Evolutionary conservation across 2,113 vertebrate genomes (phyloP).

Genomic region (Scartelaos histophorus): DNA sequence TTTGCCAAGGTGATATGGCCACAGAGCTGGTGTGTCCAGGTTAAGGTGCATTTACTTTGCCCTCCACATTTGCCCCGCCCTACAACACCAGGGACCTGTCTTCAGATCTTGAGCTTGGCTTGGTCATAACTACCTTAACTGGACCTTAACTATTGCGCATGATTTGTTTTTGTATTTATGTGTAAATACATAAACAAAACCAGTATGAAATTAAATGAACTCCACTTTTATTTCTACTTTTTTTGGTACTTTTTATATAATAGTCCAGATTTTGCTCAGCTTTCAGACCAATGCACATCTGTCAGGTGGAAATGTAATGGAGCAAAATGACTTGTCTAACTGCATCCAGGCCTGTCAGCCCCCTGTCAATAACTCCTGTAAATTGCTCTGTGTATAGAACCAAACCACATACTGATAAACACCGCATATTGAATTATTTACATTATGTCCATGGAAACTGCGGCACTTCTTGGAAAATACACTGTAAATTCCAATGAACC

Average conservation of each 20-base stretch:
- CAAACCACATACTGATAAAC: conserved; percentile 18
- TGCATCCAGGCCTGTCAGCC: conserved; percentile 37
- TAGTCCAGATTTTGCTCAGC: neutral
- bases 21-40: too few species aligned
- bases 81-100: too few species aligned
- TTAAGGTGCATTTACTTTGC: too few species aligned
- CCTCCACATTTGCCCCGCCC: too few species aligned
- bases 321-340: neutral
- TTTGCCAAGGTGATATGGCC: too few species aligned
- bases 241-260: neutral
- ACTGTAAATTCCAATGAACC: conserved; percentile 48
- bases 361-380: conserved; percentile 85
- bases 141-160: too few species aligned
- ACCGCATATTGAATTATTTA: conserved; percentile 51
- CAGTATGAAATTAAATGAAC: too few species aligned
- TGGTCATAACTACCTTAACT: too few species aligned
- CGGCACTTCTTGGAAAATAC: conserved; percentile 44
- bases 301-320: neutral
- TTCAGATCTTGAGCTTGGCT: too few species aligned
- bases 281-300: neutral
- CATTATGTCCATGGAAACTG: conserved; percentile 23
- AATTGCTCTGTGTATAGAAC: conserved; percentile 78
- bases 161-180: too few species aligned
- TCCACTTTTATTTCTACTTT: too few species aligned
- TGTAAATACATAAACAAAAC: too few species aligned